These are phyloP conservation scores for Petrocephalus sullivani DNA, from an alignment of 2,797 vertebrate genomes.

Conservation along the genomic window DNA sequence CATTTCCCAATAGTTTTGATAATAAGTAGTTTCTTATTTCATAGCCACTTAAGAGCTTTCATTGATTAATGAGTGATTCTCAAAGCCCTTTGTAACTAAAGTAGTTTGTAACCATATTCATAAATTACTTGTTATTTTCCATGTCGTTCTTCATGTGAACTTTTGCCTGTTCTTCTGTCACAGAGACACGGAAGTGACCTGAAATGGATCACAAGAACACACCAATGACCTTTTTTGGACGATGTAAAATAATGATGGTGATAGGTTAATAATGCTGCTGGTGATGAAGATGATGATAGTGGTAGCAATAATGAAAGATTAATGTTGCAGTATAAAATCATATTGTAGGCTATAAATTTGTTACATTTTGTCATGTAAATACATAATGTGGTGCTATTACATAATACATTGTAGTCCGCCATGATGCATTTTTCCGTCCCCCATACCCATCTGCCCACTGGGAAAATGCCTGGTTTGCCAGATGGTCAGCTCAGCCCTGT, in stretches of 20 bases:
- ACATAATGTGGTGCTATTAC: not conserved
- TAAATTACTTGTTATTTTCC: not conserved
- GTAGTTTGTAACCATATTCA: not conserved
- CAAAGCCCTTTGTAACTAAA: not conserved
- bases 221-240: not conserved
- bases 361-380: not conserved
- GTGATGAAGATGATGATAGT: no score
- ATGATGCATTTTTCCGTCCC: not conserved
- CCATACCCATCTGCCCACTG: not conserved
- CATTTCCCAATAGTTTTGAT: not conserved
- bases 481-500: not conserved
- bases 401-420: not conserved
- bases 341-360: not conserved
- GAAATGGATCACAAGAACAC: not conserved
- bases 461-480: not conserved
- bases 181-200: not conserved
- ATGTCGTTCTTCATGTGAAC: not conserved
- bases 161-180: not conserved
- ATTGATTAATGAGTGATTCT: not conserved
- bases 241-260: not conserved
- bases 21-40: not conserved
- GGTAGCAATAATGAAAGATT: not conserved
- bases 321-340: not conserved
- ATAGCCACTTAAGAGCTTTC: not conserved
- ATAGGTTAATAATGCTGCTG: not conserved